These are phyloP conservation scores for Amphiprion ocellaris DNA, from an alignment of 2,113 vertebrate genomes.

Conservation along the genomic window DNA sequence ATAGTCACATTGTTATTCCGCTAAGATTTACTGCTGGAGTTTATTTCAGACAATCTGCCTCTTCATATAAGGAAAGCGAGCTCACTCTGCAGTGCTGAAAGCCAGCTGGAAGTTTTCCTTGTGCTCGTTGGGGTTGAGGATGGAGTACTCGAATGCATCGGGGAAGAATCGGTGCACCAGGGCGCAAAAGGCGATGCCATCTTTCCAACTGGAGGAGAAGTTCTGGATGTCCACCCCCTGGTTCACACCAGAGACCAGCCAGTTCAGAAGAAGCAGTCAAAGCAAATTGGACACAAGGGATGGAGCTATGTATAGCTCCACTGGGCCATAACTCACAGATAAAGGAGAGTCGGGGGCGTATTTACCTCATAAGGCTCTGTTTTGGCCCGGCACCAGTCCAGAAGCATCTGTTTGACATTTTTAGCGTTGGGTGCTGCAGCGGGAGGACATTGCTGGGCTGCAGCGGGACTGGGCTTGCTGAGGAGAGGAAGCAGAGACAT, in stretches of 20 bases:
- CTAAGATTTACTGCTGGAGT: not conserved
- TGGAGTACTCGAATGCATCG: conserved; percentile 94
- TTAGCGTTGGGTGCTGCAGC: conserved; percentile 90
- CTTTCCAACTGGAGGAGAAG: conserved; percentile 98
- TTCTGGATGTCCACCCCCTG: conserved; percentile 96
- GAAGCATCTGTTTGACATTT: conserved; percentile 99
- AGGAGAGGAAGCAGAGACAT: conserved; percentile 13
- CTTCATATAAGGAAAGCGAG: conserved; percentile 60
- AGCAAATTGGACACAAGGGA: not conserved
- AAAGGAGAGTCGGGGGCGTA: conserved; percentile 25
- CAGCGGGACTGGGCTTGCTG: conserved; percentile 53
- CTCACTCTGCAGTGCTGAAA: conserved; percentile 95
- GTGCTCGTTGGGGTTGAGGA: conserved; percentile 91
- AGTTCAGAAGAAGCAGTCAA: not conserved
- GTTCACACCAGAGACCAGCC: not conserved
- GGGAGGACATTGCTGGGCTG: conserved; percentile 84
- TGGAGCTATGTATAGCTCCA: conserved; percentile 48
- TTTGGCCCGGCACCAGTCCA: conserved; percentile 98
- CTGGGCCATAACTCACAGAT: conserved; percentile 36
- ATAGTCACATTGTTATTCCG: conserved; percentile 23
- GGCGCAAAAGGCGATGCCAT: conserved; percentile 98
- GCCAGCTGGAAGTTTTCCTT: conserved; percentile 96
- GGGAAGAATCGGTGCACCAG: conserved; percentile 98
- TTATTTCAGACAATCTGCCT: not conserved
- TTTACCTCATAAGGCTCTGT: conserved; percentile 96